These are phyloP conservation scores for Alcis repandata DNA, from an alignment of 2,888 invertebrate genomes.

Conservation along the genomic window DNA sequence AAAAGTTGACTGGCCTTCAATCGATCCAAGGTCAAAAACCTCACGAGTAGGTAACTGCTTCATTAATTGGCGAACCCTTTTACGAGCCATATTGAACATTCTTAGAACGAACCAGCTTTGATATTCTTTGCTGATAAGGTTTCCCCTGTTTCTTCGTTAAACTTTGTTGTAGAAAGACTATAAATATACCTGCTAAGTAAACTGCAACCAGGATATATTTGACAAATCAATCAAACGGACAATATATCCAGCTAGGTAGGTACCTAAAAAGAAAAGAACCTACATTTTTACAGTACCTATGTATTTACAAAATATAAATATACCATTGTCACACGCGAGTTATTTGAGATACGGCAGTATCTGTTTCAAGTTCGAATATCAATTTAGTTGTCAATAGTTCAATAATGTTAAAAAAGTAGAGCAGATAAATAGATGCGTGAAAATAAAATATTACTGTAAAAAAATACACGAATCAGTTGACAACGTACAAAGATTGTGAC, in stretches of 20 bases:
- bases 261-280: too few species aligned
- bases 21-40: constrained; percentile 56
- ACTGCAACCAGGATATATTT: neutral
- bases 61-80: constrained; percentile 48
- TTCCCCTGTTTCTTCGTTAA: neutral
- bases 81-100: constrained; percentile 31
- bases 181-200: neutral
- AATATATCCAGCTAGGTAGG: too few species aligned
- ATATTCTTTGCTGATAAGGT: constrained; percentile 2
- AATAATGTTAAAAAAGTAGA: too few species aligned
- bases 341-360: neutral
- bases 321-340: too few species aligned
- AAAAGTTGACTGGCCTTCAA: constrained; percentile 70
- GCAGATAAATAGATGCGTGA: too few species aligned
- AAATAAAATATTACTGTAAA: too few species aligned
- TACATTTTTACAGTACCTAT: too few species aligned
- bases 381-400: too few species aligned
- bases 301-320: too few species aligned
- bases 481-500: too few species aligned
- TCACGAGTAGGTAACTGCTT: constrained; percentile 28
- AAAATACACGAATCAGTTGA: too few species aligned
- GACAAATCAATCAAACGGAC: neutral
- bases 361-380: neutral
- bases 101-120: neutral
- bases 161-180: too few species aligned